Percentiles rank a stretch among this genome's conserved stretches.
Conservation (phyloP, 37 sponge, comb jelly and placozoan species). For the Cladorhizidae sp. region DNA sequence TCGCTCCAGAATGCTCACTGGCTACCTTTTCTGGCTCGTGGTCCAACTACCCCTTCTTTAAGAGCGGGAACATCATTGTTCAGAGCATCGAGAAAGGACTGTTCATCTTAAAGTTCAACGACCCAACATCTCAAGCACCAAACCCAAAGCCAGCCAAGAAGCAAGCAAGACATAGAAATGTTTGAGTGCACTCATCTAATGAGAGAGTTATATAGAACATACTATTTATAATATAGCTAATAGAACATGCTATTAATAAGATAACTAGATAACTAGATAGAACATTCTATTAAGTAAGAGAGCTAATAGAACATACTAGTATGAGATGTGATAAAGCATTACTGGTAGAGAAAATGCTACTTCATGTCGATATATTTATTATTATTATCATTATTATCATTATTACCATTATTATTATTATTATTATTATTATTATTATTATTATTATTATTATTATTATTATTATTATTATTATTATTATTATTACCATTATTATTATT, state of each 20-base stretch:
- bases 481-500: neutral
- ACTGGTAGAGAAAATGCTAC: neutral
- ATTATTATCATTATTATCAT: neutral
- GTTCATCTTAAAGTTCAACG: conserved; percentile 66
- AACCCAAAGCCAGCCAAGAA: neutral
- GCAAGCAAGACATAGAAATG: too few species aligned
- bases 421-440: conserved; percentile 3
- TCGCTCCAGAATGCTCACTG: conserved; percentile 45
- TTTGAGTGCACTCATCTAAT: too few species aligned
- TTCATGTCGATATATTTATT: neutral
- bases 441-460: neutral
- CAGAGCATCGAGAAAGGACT: conserved; percentile 77
- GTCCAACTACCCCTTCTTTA: conserved; percentile 76
- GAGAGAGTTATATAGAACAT: too few species aligned
- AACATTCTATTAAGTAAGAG: too few species aligned
- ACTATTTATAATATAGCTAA: too few species aligned
- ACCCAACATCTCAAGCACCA: neutral
- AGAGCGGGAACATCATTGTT: conserved; percentile 64
- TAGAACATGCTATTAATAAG: too few species aligned
- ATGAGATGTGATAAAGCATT: neutral
- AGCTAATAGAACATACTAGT: too few species aligned
- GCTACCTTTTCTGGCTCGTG: conserved; percentile 70
- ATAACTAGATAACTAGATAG: too few species aligned
- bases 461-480: neutral
- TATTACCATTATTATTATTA: conserved; percentile 3